Evolutionary conservation across 2,888 invertebrate genomes (phyloP).

Genomic region (Drosophila greeni): DNA sequence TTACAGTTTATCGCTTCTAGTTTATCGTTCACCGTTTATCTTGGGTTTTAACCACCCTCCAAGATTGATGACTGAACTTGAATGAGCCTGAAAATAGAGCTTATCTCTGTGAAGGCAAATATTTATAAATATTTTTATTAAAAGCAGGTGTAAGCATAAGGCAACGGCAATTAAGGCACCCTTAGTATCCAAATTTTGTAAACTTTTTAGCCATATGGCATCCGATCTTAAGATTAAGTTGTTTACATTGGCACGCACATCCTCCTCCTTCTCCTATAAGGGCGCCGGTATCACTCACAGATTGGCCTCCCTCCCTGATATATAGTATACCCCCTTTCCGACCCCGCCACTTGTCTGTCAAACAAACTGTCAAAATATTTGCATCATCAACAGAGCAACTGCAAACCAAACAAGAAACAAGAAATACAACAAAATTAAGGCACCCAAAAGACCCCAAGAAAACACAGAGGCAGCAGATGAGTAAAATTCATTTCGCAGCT

Average conservation of each 20-base stretch:
- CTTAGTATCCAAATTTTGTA: neutral
- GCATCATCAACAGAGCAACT: conserved; percentile 32
- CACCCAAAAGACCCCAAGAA: conserved; percentile 11
- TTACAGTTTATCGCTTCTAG: neutral
- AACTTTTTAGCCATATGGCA: conserved; percentile 4
- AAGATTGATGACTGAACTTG: conserved; percentile 15
- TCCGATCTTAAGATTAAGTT: conserved; percentile 1
- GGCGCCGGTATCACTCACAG: conserved; percentile 1
- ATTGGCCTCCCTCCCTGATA: conserved; percentile 4
- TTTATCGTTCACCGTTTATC: conserved; percentile 9
- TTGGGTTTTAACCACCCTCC: neutral
- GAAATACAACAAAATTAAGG: conserved; percentile 31
- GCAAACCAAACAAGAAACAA: conserved; percentile 27
- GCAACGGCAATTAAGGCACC: neutral
- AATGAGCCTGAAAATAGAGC: neutral
- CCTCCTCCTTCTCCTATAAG: conserved; percentile 16
- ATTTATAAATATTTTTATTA: no score
- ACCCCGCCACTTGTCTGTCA: conserved; percentile 38
- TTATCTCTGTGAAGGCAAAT: no score
- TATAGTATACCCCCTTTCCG: neutral
- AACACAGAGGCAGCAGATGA: conserved; percentile 15
- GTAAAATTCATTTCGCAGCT: conserved; percentile 38
- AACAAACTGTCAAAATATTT: conserved; percentile 50
- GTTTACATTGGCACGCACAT: conserved; percentile 18
- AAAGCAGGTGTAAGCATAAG: neutral